A percentile compares a stretch with the other conserved stretches of the same genome.
These are phyloP conservation scores for Intellagama lesueurii DNA, from an alignment of 2,797 vertebrate species.

Conservation along the genomic window DNA sequence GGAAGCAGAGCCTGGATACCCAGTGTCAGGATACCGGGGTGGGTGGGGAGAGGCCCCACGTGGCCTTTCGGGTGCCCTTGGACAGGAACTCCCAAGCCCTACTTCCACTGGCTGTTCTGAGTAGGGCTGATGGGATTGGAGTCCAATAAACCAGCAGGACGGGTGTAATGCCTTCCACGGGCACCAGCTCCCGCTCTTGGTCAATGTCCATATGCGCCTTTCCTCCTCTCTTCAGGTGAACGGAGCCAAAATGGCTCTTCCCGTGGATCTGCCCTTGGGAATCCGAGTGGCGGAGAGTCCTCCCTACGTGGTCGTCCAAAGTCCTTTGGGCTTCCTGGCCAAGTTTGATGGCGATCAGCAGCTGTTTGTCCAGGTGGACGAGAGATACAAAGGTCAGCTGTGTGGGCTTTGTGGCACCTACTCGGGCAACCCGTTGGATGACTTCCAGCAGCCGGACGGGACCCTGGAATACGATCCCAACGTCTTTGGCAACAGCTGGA, in stretches of 20 bases:
- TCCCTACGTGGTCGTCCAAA: slow-evolving; percentile 73
- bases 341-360: slow-evolving; percentile 51
- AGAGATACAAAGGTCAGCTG: slow-evolving; percentile 48
- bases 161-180: too few relatives aligned
- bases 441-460: slow-evolving; percentile 65
- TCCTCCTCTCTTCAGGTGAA: background rate
- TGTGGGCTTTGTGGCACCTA: slow-evolving; percentile 75
- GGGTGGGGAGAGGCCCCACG: too few relatives aligned
- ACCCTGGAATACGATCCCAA: background rate
- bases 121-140: background rate
- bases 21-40: too few relatives aligned
- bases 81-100: too few relatives aligned
- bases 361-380: slow-evolving; percentile 63
- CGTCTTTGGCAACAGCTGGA: slow-evolving; percentile 17
- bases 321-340: slow-evolving; percentile 56
- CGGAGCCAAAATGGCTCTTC: slow-evolving; percentile 66
- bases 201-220: too few relatives aligned
- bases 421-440: slow-evolving; percentile 76
- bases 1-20: too few relatives aligned
- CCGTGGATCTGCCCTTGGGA: slow-evolving; percentile 54
- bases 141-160: too few relatives aligned
- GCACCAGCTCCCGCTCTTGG: too few relatives aligned
- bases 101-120: too few relatives aligned
- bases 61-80: too few relatives aligned
- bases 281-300: slow-evolving; percentile 62